These are phyloP conservation scores for Antidorcas marsupialis DNA, from an alignment of 2,113 vertebrate genomes.

Conservation along the genomic window DNA sequence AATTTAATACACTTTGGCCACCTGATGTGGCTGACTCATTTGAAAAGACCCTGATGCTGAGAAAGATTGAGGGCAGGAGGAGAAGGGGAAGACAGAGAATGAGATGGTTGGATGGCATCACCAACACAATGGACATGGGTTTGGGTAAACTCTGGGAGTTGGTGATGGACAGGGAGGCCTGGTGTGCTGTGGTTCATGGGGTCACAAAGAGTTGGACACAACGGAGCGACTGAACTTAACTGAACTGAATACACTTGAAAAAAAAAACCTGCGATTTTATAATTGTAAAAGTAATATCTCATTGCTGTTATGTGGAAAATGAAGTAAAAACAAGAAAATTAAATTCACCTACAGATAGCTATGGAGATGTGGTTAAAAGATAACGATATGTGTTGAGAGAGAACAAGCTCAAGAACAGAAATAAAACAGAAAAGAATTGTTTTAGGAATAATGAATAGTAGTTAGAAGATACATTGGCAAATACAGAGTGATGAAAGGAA, in stretches of 20 bases:
- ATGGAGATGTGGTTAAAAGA: not conserved
- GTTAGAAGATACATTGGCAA: not conserved
- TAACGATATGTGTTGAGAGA: not conserved
- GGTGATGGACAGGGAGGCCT: too few species aligned
- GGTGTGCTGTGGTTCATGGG: too few species aligned
- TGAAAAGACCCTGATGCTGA: too few species aligned
- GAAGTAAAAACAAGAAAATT: slow-evolving; percentile 11
- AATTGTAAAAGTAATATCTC: not conserved
- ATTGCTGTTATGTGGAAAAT: not conserved
- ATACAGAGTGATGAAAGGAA: not conserved
- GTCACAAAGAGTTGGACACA: too few species aligned
- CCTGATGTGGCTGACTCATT: too few species aligned
- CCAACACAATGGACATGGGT: too few species aligned
- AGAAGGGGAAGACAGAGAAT: too few species aligned
- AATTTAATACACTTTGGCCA: not conserved
- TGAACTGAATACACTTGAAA: not conserved
- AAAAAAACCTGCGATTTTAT: not conserved
- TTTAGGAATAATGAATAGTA: not conserved
- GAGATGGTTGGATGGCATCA: too few species aligned
- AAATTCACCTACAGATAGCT: not conserved
- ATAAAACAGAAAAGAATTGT: not conserved
- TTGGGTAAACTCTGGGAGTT: too few species aligned
- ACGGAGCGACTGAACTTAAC: too few species aligned
- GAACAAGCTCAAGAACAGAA: not conserved
- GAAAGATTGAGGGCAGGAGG: too few species aligned